Conservation (phyloP, 2,113 vertebrate genomes). For the Odocoileus virginianus region DNA sequence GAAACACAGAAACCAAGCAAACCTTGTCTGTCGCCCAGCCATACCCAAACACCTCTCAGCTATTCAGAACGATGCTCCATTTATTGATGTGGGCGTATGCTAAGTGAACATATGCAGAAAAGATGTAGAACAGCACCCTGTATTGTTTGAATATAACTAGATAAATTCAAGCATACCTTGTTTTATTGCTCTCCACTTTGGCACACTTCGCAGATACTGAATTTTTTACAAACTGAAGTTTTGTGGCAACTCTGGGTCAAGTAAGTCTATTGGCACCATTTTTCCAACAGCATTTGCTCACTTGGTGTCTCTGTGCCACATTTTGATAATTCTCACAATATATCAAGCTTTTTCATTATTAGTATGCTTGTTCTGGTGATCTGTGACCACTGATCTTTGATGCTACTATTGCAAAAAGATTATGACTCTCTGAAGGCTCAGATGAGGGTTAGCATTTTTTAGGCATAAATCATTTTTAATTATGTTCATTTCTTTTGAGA, state of each 20-base stretch:
- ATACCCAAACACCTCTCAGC: neutral
- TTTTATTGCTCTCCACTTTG: neutral
- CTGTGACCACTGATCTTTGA: neutral
- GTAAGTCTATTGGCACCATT: neutral
- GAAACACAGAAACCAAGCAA: neutral
- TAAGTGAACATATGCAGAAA: neutral
- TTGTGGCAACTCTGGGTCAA: neutral
- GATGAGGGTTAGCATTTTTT: neutral
- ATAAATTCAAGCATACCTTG: neutral
- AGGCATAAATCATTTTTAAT: neutral
- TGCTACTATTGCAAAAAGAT: neutral
- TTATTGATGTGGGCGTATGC: neutral
- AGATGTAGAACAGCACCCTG: neutral
- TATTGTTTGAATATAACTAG: constrained; percentile 20
- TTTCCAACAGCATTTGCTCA: neutral
- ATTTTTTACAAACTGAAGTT: neutral
- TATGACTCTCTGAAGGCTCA: neutral
- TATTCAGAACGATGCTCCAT: neutral
- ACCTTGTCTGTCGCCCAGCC: neutral
- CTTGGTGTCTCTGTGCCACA: neutral
- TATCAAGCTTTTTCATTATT: neutral
- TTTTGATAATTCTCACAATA: neutral
- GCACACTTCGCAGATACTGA: neutral
- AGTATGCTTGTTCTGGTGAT: neutral
- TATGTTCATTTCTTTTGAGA: neutral